Conservation (phyloP, 1,140 invertebrate species). For the Octopus sinensis region DNA sequence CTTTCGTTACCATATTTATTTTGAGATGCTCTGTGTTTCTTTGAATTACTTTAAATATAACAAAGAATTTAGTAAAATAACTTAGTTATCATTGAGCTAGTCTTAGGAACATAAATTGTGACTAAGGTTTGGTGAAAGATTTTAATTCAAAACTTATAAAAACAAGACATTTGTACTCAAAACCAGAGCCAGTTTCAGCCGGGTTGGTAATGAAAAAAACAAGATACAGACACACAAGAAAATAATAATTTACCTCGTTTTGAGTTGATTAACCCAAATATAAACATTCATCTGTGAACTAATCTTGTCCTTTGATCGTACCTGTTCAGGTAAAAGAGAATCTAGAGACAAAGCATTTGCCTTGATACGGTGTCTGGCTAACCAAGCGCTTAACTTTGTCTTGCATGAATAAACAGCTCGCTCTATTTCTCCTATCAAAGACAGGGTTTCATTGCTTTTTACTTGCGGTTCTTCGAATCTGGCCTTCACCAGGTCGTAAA, state of each 20-base stretch:
- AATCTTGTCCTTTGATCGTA: slow-evolving; percentile 36
- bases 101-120: no score
- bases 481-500: slow-evolving; percentile 45
- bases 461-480: slow-evolving; percentile 43
- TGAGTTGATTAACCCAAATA: slow-evolving; percentile 48
- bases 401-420: slow-evolving; percentile 32
- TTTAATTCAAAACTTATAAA: no score
- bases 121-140: no score
- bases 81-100: no score
- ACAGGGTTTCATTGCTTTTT: slow-evolving; percentile 28
- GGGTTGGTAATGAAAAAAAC: neutral
- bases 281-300: slow-evolving; percentile 38
- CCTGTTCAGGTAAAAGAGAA: slow-evolving; percentile 41
- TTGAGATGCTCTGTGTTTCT: no score
- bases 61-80: no score
- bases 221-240: neutral
- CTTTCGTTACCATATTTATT: no score
- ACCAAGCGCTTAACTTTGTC: slow-evolving; percentile 41
- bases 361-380: slow-evolving; percentile 44
- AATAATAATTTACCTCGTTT: slow-evolving; percentile 36
- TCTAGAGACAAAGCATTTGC: slow-evolving; percentile 37
- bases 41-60: no score
- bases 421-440: slow-evolving; percentile 32
- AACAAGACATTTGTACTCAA: no score
- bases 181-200: no score